Percentiles rank a stretch among this genome's conserved stretches.
Evolutionary conservation across 2,113 vertebrate species (phyloP).

Genomic region (Polyodon spathula): DNA sequence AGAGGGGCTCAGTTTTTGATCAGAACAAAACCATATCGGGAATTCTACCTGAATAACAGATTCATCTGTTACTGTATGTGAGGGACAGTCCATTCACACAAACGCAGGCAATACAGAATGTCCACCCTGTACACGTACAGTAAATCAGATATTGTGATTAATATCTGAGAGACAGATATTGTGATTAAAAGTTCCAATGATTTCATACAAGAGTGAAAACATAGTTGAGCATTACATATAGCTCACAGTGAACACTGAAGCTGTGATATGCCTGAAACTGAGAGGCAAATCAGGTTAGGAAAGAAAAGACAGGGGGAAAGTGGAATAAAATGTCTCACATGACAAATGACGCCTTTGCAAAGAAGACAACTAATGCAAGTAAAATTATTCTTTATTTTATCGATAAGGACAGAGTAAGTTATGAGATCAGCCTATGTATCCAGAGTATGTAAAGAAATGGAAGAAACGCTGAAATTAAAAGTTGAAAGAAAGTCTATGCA

Average conservation of each 20-base stretch:
- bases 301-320: slow-evolving; percentile 21
- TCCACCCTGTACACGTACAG: no score
- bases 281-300: slow-evolving; percentile 27
- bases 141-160: no score
- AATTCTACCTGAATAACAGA: no score
- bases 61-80: no score
- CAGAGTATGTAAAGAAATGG: slow-evolving; percentile 13
- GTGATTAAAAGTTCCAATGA: no score
- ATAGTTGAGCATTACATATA: background rate
- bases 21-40: no score
- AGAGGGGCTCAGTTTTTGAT: no score
- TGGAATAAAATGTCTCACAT: slow-evolving; percentile 17
- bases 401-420: slow-evolving; percentile 12
- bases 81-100: no score
- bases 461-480: no score
- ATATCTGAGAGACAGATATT: no score
- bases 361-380: slow-evolving; percentile 21
- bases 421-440: slow-evolving; percentile 7
- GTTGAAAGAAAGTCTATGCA: no score
- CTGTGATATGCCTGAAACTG: slow-evolving; percentile 10
- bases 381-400: slow-evolving; percentile 17
- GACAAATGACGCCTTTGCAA: slow-evolving; percentile 25
- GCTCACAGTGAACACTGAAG: slow-evolving; percentile 14
- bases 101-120: background rate
- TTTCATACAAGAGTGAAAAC: slow-evolving; percentile 6